These are phyloP conservation scores for Biston betularia DNA, from an alignment of 2,888 invertebrate species.

Conservation along the genomic window DNA sequence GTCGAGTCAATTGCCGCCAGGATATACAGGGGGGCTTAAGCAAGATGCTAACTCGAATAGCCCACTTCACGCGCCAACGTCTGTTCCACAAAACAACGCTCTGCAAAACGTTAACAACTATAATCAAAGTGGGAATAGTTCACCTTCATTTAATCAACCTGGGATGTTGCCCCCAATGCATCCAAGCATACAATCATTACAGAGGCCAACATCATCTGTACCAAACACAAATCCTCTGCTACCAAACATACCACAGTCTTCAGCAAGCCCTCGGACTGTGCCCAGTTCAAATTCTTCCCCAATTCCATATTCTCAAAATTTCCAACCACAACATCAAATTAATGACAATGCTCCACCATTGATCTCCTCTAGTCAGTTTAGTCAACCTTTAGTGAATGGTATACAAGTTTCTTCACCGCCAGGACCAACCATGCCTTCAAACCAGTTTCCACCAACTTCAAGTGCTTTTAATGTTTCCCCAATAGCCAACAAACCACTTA, in stretches of 20 bases:
- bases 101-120: slow-evolving; percentile 68
- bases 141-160: slow-evolving; percentile 78
- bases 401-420: slow-evolving; percentile 50
- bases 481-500: slow-evolving; percentile 26
- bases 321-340: slow-evolving; percentile 66
- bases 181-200: slow-evolving; percentile 63
- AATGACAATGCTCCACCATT: slow-evolving; percentile 80
- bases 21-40: slow-evolving; percentile 61
- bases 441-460: slow-evolving; percentile 54
- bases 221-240: slow-evolving; percentile 53
- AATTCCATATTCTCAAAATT: slow-evolving; percentile 61
- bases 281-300: slow-evolving; percentile 51
- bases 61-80: slow-evolving; percentile 58
- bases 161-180: slow-evolving; percentile 62
- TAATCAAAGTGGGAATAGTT: slow-evolving; percentile 74
- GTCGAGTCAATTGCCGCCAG: slow-evolving; percentile 67
- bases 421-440: slow-evolving; percentile 39
- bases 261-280: slow-evolving; percentile 50
- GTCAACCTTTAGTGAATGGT: slow-evolving; percentile 72
- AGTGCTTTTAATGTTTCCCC: slow-evolving; percentile 52
- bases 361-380: slow-evolving; percentile 76
- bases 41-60: slow-evolving; percentile 77
- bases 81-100: slow-evolving; percentile 56
- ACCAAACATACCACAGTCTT: slow-evolving; percentile 57
- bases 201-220: slow-evolving; percentile 53